Conservation (phyloP, 2,888 invertebrate species). For the Stictocephala bisonia region DNA sequence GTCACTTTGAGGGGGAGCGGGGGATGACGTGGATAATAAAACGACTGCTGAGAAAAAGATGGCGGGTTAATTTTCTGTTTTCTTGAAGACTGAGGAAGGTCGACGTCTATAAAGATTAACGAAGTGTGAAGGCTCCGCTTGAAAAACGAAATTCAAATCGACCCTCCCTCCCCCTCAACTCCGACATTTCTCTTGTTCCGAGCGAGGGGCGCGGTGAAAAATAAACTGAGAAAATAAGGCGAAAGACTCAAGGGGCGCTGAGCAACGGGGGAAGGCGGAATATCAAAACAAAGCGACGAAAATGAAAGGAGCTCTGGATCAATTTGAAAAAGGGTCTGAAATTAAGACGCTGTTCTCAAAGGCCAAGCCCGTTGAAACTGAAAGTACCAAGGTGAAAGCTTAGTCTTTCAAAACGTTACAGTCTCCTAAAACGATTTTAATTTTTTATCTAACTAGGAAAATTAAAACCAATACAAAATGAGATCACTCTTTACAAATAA, state of each 20-base stretch:
- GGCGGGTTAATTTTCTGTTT: constrained; percentile 47
- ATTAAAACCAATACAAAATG: too few species aligned
- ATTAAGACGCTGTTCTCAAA: constrained; percentile 37
- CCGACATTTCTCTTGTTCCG: constrained; percentile 41
- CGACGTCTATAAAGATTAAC: constrained; percentile 47
- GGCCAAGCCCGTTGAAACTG: constrained; percentile 23
- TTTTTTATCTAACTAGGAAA: too few species aligned
- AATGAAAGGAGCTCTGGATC: constrained; percentile 41
- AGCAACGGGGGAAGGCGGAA: constrained; percentile 21
- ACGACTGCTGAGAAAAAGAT: constrained; percentile 50
- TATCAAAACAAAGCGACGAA: constrained; percentile 47
- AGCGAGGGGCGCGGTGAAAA: constrained; percentile 36
- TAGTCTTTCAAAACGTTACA: too few species aligned
- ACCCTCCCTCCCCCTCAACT: too few species aligned
- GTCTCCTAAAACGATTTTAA: too few species aligned
- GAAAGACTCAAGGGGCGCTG: constrained; percentile 41
- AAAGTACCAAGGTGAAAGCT: too few species aligned
- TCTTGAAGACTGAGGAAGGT: constrained; percentile 33
- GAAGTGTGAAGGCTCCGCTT: constrained; percentile 44
- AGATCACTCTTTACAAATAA: too few species aligned
- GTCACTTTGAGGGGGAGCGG: constrained; percentile 37
- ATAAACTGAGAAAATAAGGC: constrained; percentile 42
- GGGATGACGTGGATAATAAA: constrained; percentile 52
- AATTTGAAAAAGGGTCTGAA: constrained; percentile 38
- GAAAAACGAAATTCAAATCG: constrained; percentile 41